Base-by-base conservation (phyloP, 1,140 invertebrate genomes). In the Macrobrachium nipponense region DNA sequence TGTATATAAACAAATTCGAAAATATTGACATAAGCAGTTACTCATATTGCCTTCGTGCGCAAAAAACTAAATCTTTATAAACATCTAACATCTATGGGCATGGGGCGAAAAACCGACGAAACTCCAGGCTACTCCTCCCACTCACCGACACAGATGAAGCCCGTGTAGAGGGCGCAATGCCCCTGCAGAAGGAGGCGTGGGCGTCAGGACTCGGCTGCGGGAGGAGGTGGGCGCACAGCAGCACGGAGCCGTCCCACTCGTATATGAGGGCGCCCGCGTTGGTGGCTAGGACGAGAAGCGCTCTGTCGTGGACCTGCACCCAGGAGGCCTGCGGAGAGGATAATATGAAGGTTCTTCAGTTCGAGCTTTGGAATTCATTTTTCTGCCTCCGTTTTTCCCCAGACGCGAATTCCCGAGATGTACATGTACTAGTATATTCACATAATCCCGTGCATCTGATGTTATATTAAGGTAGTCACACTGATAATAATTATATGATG, bases 181-280 rank as follows among this genome's bases (percentile, higher is more conserved):
- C 84, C 23, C 66, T 80, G 18, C 66, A 73, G 60, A 86, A 86
- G 23, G 84, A 44, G 27, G 36, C 61, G 10, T 77, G 66, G 8
- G 77, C 59, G 27, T 79, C 84, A 10, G 59, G 64, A 14, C 68
- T 66, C n/a, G 77, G 36, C 15, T 23, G 58, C 1, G 84, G 84
- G 6, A 86, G 77, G 58, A 86, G 78, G 60, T 86, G 84, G 59
- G 84, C 66, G 68, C 73, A 60, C n/a, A 79, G 84, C 4, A 86
- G 78, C 23, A 86, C 77, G 0, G 84, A 72, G 58, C 84, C 84
- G 20, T 86, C 84, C 84, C 84, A 86, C 44, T 86, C 84, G 44
- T 75, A 86, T 0, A 86, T 43, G 5, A 86, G 58, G 17, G 61
- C 66, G n/a, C 84, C 84, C 7, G 66, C n/a, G 17, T 66, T 80